These are phyloP conservation scores for Calcarius lapponicus DNA, from an alignment of 2,797 vertebrate species.

Conservation along the genomic window DNA sequence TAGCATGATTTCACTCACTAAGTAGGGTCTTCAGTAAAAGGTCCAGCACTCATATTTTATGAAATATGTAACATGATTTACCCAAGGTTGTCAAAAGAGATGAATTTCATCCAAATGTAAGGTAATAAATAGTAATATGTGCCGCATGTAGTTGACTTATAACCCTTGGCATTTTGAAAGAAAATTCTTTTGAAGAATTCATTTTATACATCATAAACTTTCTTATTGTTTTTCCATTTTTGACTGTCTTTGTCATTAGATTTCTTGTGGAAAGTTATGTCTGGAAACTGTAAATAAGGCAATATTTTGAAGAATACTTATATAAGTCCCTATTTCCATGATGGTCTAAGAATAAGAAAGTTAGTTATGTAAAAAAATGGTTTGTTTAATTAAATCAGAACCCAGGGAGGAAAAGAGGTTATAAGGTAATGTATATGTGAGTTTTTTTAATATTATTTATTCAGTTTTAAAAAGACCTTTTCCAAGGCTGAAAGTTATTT, in stretches of 20 bases:
- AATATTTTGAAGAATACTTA: slow-evolving; percentile 66
- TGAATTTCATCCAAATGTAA: slow-evolving; percentile 90
- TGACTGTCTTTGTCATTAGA: slow-evolving; percentile 65
- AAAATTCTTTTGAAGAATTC: slow-evolving; percentile 84
- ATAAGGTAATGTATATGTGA: background rate
- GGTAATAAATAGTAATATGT: slow-evolving; percentile 94
- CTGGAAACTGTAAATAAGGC: slow-evolving; percentile 70
- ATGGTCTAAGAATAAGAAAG: slow-evolving; percentile 39
- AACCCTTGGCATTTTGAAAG: slow-evolving; percentile 92
- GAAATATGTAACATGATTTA: slow-evolving; percentile 90
- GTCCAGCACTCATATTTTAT: slow-evolving; percentile 85
- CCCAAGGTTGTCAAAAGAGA: slow-evolving; percentile 93
- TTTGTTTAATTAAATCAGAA: slow-evolving; percentile 61
- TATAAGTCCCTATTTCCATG: slow-evolving; percentile 30
- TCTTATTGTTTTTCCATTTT: slow-evolving; percentile 75
- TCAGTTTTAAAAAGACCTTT: slow-evolving; percentile 42
- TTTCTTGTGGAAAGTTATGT: slow-evolving; percentile 55
- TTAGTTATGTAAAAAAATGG: slow-evolving; percentile 48
- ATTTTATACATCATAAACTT: slow-evolving; percentile 79
- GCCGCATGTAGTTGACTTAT: slow-evolving; percentile 92
- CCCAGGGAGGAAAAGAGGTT: background rate
- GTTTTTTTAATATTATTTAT: slow-evolving; percentile 8
- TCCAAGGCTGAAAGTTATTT: slow-evolving; percentile 31
- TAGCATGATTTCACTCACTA: slow-evolving; percentile 79
- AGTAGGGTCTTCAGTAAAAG: slow-evolving; percentile 78